Base-by-base conservation (phyloP, 2,888 invertebrate species). In the Oeneis ivallda region DNA sequence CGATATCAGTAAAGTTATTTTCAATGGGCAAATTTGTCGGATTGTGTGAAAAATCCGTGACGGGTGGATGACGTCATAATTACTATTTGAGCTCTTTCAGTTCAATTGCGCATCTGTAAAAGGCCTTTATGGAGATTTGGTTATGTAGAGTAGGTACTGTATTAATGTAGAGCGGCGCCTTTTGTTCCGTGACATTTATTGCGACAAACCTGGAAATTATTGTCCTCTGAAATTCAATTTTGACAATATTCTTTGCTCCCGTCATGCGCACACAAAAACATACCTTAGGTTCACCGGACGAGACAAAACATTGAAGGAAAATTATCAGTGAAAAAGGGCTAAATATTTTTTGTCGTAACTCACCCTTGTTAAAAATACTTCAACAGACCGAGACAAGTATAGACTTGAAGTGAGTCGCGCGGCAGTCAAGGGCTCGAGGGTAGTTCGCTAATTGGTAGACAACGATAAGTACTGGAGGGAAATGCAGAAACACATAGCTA, bases 1-100 rank as follows among this genome's bases (percentile, higher is more conserved):
- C 17, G 47, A 72, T 67, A 70, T 66, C 68, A 70, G 68, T 71
- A 66, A 69, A 68, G 70, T 72, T 71, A 68, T 63, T 67, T 66
- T 63, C 68, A 53, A 56, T 71, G 57, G 70, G 47, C 17, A 65
- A 65, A 71, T 72, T 70, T 69, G 71, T 70, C 60, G 68, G 63
- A 63, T 66, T 66, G 57, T 50, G 62, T 60, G 59, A 65, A 67
- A 70, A 70, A 64, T 50, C 63, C 66, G 59, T 66, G 68, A 72
- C 63, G 47, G 67, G 67, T 61, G 58, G 64, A 60, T 63, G 59
- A 65, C 47, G 17, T 47, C 17, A 47, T 47, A 47, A 47, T 47
- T 47, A 47, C 47, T 17, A 15, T 47, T 47, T 47, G 9, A 47
- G 17, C 17, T 47, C 3, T 47, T 47, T 47, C 17, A 9, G 17